phyloP scores from a whole-genome alignment of 2,797 vertebrate species.

The Geotrypetes seraphini region DNA sequence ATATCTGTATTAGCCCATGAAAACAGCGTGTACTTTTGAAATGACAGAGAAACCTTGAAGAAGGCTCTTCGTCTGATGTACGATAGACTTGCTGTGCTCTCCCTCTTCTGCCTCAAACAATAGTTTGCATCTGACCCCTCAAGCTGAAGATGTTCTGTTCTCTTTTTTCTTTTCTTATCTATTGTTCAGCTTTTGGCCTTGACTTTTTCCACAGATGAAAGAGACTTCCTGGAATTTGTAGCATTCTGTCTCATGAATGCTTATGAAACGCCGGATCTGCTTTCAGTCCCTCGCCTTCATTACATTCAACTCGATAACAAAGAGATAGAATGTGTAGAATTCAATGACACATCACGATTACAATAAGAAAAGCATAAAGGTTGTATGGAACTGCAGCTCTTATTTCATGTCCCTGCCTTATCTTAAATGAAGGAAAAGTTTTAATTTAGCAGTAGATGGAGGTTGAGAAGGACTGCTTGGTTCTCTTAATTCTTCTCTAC shows the following conservation, averaged over 20 bases:
- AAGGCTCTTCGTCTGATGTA: constrained; percentile 13
- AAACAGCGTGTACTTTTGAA: constrained; percentile 17
- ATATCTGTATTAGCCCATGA: constrained; percentile 1
- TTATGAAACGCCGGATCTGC: constrained; percentile 18
- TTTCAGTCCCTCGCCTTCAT: constrained; percentile 1
- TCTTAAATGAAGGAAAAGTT: no score
- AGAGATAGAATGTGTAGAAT: no score
- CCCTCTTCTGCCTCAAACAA: constrained; percentile 37
- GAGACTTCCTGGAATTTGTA: constrained; percentile 14
- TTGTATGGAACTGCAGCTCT: no score
- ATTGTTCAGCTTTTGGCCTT: constrained; percentile 31
- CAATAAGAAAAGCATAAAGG: no score
- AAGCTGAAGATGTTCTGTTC: constrained; percentile 27
- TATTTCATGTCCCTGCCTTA: no score
- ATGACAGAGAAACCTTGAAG: constrained; percentile 21
- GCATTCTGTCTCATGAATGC: constrained; percentile 24
- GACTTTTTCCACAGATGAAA: constrained; percentile 17
- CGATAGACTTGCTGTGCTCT: constrained; percentile 38
- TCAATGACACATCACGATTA: no score
- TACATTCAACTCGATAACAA: not conserved
- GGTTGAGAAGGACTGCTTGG: no score
- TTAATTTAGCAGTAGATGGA: no score
- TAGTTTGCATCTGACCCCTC: constrained; percentile 23
- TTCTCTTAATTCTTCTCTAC: no score
- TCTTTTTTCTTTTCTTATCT: constrained; percentile 41